These are phyloP conservation scores for Prunella himalayana DNA, from an alignment of 2,113 vertebrate species.

Conservation along the genomic window DNA sequence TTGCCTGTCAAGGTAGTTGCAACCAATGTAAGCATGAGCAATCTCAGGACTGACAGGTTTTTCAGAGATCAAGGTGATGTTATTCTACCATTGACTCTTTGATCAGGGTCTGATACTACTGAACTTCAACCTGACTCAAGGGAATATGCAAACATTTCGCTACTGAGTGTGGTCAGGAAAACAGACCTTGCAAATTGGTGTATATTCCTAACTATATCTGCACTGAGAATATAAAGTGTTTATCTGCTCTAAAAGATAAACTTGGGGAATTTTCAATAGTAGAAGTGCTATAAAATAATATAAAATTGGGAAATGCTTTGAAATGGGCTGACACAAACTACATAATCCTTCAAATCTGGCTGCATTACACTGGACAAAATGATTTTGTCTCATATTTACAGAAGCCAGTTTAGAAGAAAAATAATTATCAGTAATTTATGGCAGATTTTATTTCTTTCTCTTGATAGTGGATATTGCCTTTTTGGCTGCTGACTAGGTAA, in stretches of 20 bases:
- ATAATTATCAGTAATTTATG: not conserved
- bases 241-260: not conserved
- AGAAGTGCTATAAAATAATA: not conserved
- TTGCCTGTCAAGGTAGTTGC: not conserved
- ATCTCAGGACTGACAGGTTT: not conserved
- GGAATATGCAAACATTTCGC: not conserved
- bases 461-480: not conserved
- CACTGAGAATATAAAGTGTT: not conserved
- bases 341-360: not conserved
- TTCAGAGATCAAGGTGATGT: conserved; percentile 19
- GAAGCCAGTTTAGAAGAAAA: not conserved
- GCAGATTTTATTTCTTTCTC: not conserved
- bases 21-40: not conserved
- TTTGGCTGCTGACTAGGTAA: not conserved
- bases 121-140: conserved; percentile 31
- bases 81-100: conserved; percentile 16
- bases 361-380: not conserved
- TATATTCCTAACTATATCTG: not conserved
- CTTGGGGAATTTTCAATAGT: not conserved
- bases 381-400: not conserved
- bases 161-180: not conserved
- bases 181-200: not conserved
- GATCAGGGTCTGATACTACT: not conserved
- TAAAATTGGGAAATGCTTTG: not conserved
- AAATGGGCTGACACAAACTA: not conserved